Percentiles rank a stretch among this genome's conserved stretches.
These are phyloP conservation scores for Eurosta solidaginis DNA, from an alignment of 1,140 invertebrate species.

Conservation along the genomic window DNA sequence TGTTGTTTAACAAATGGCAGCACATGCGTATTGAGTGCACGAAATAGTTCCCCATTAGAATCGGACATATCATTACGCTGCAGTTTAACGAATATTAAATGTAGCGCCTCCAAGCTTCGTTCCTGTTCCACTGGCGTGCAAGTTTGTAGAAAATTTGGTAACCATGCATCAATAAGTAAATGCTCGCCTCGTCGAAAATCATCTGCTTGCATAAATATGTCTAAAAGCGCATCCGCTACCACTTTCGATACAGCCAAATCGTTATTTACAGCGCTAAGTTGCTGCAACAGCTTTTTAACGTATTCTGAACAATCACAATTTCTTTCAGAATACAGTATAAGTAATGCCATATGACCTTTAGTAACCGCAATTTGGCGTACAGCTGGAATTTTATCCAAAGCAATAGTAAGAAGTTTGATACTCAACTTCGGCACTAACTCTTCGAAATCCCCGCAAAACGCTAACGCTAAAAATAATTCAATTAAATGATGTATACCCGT, in stretches of 20 bases:
- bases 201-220: slow-evolving; percentile 46
- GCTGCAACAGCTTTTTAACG: slow-evolving; percentile 46
- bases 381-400: slow-evolving; percentile 47
- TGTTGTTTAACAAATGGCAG: slow-evolving; percentile 49
- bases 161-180: slow-evolving; percentile 50
- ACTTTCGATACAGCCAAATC: slow-evolving; percentile 45
- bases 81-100: slow-evolving; percentile 43
- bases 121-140: slow-evolving; percentile 51
- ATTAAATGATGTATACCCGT: slow-evolving; percentile 56
- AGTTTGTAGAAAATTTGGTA: slow-evolving; percentile 48
- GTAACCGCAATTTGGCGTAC: slow-evolving; percentile 42
- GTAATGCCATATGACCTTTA: slow-evolving; percentile 54
- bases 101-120: slow-evolving; percentile 47
- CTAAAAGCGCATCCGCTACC: slow-evolving; percentile 39
- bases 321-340: slow-evolving; percentile 47
- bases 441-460: slow-evolving; percentile 41
- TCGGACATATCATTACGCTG: slow-evolving; percentile 8
- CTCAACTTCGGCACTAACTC: slow-evolving; percentile 47
- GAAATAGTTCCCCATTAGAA: slow-evolving; percentile 32
- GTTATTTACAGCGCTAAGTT: slow-evolving; percentile 44
- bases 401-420: slow-evolving; percentile 48
- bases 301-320: slow-evolving; percentile 44
- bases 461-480: slow-evolving; percentile 51
- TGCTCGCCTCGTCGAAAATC: slow-evolving; percentile 51
- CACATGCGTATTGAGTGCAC: slow-evolving; percentile 47